A percentile compares a stretch with the other conserved stretches of the same genome.
Evolutionary conservation across 2,797 vertebrate species (phyloP).

Genomic region (Eulemur mongoz): DNA sequence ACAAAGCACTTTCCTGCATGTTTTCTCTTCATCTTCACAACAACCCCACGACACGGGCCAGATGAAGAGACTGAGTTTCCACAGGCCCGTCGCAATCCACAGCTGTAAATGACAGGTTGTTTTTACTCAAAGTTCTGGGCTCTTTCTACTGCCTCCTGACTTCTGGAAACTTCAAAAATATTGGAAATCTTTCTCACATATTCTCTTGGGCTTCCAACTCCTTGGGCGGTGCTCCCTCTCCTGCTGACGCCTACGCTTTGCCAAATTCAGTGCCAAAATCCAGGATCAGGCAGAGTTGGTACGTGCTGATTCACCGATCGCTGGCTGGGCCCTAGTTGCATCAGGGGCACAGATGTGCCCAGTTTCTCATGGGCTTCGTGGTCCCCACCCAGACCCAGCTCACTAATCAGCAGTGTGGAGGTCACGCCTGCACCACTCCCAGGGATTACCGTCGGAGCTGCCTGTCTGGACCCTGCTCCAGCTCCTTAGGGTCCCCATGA

Average conservation of each 20-base stretch:
- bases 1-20: no score
- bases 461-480: neutral
- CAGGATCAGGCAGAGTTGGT: neutral
- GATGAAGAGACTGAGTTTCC: neutral
- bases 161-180: neutral
- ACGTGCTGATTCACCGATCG: fast-evolving
- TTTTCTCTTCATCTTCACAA: neutral
- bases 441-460: fast-evolving
- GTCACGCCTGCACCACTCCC: neutral
- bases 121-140: neutral
- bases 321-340: neutral
- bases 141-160: neutral
- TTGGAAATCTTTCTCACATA: neutral
- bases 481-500: neutral
- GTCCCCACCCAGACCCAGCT: constrained; percentile 15
- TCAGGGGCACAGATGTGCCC: neutral
- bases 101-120: no score
- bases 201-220: neutral
- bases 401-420: neutral
- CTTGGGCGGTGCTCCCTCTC: neutral
- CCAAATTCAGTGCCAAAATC: neutral
- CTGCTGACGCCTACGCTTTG: fast-evolving
- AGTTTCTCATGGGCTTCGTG: neutral
- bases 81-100: fast-evolving
- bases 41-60: neutral